Percentiles rank a stretch among this genome's conserved stretches.
phyloP scores from a whole-genome alignment of 1,140 invertebrate species.

The Sitobion miscanthi region DNA sequence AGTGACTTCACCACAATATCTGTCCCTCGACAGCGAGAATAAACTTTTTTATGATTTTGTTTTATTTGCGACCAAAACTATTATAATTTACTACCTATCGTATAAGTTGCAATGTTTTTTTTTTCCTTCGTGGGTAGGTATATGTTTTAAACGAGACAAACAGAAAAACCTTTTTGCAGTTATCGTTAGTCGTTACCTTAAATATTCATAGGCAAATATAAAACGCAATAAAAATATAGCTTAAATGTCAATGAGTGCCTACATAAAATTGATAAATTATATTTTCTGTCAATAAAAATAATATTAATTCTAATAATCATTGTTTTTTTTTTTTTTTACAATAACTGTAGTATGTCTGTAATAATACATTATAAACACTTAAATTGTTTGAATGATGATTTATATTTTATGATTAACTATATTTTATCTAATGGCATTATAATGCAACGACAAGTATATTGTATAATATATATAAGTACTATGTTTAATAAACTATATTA shows the following conservation, averaged over 20 bases:
- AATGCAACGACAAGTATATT: background rate
- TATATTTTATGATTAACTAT: background rate
- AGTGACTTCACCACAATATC: background rate
- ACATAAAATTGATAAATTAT: background rate
- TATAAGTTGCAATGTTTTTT: conserved; percentile 8
- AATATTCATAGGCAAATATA: background rate
- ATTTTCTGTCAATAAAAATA: background rate
- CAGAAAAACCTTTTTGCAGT: background rate
- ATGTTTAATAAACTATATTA: background rate
- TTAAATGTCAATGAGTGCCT: background rate
- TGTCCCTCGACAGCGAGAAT: background rate
- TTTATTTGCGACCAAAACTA: conserved; percentile 32
- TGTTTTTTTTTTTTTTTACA: background rate
- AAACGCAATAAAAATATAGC: background rate
- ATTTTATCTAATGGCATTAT: background rate
- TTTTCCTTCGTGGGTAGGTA: background rate
- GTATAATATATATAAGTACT: background rate
- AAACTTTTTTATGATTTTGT: conserved; percentile 39
- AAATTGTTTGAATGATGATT: background rate
- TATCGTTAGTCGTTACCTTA: background rate
- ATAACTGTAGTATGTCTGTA: background rate
- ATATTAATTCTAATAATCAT: background rate
- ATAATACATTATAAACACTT: background rate
- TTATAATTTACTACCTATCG: conserved; percentile 21
- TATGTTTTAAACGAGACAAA: background rate